Evolutionary conservation across 2,888 invertebrate species (phyloP).

Genomic region (Apeira syringaria): DNA sequence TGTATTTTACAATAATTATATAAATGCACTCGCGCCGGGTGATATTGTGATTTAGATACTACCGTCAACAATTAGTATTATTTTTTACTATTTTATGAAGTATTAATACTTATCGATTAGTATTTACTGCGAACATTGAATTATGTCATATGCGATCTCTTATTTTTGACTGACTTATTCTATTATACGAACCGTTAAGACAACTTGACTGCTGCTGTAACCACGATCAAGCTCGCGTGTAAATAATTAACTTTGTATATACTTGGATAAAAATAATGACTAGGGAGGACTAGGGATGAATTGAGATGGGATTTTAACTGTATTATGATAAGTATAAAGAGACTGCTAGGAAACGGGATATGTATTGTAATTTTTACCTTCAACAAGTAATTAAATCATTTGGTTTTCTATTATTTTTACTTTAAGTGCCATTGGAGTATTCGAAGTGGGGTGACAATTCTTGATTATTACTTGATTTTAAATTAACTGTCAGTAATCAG

Average conservation of each 20-base stretch:
- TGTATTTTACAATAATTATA: not conserved
- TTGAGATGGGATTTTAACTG: slow-evolving; percentile 32
- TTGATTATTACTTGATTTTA: slow-evolving; percentile 1
- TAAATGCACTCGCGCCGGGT: slow-evolving; percentile 6
- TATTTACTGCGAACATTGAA: slow-evolving; percentile 47
- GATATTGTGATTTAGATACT: slow-evolving; percentile 35
- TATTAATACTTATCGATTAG: slow-evolving; percentile 51
- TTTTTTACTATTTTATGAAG: slow-evolving; percentile 35
- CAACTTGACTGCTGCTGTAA: slow-evolving; percentile 36
- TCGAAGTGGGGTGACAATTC: slow-evolving; percentile 1
- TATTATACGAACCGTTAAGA: slow-evolving; percentile 36
- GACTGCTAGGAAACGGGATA: slow-evolving; percentile 37
- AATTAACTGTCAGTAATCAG: slow-evolving; percentile 9
- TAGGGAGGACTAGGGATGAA: slow-evolving; percentile 29
- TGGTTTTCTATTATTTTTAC: slow-evolving; percentile 6
- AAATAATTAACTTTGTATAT: slow-evolving; percentile 53
- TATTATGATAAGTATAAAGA: slow-evolving; percentile 35
- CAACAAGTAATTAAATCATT: slow-evolving; percentile 10
- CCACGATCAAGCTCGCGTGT: slow-evolving; percentile 32
- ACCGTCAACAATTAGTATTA: slow-evolving; percentile 43
- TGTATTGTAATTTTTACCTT: slow-evolving; percentile 12
- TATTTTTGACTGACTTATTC: slow-evolving; percentile 65
- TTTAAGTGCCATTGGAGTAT: slow-evolving; percentile 21
- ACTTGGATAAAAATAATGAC: slow-evolving; percentile 30
- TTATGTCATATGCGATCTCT: slow-evolving; percentile 54